Evolutionary conservation across 2,113 vertebrate genomes (phyloP), one percentile per base, ranked within the genome.

Genomic region (Ctenodactylus gundi): DNA sequence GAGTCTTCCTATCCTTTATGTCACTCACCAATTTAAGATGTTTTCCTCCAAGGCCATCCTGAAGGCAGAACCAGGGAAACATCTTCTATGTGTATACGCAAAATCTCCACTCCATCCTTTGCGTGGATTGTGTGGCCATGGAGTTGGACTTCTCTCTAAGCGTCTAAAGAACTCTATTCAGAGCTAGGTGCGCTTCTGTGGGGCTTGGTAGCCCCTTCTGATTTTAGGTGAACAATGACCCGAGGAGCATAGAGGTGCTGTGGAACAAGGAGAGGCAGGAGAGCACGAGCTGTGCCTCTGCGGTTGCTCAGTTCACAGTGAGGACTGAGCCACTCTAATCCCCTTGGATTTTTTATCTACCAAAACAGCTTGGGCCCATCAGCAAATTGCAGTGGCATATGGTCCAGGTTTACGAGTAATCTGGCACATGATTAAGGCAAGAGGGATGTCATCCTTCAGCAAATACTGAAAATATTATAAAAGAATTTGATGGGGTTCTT

Each of bases 301-400:
- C 96, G 70, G 70, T 92, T 97, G 97, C 98, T 98, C 97, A 97
- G 97, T 98, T 99, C 98, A 96, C 99, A 98, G 98, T 81, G 31
- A 97, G 98, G 99, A 98, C 98, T 98, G 98, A 98, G 98, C 98
- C 97, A 98, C 98, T 97, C 93, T 99, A 99, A 99, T 99, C 99
- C 98, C 98, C 88, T 98, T 86, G 98, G 99, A 99, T 99, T 99
- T 99, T 98, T 98, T 98, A 99, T 99, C 99, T 98, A 98, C 98
- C 98, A 99, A 99, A 99, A 99, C 99, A 99, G 99, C 99, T 99
- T 99, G 99, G 99, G 98, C 99, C 99, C 99, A 99, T 99, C 99
- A 99, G 99, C 98, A 99, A 99, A 99, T 99, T 99, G 99, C 98
- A 97, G 98, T 94, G 99, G 98, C 99, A 99, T 99, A 99, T 99